Percentiles rank a stretch among this genome's conserved stretches.
These are phyloP conservation scores for Ditylenchus weischeri DNA, from an alignment of 2,888 invertebrate genomes.

Conservation along the genomic window DNA sequence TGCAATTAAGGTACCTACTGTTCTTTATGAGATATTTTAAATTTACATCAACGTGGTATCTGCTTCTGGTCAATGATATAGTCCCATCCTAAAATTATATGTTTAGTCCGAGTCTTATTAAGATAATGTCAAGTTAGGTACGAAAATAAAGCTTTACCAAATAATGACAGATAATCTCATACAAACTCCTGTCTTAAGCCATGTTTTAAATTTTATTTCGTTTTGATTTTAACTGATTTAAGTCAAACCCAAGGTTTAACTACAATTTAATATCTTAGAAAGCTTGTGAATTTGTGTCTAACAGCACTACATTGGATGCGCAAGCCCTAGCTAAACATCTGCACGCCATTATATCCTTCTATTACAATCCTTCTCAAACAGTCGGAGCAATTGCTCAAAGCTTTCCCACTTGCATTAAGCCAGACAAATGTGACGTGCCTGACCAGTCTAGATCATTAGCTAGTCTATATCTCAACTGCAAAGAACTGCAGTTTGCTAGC, in stretches of 20 bases:
- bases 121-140: neutral
- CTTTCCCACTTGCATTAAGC: neutral
- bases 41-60: too few species aligned
- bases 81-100: too few species aligned
- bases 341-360: too few species aligned
- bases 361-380: too few species aligned
- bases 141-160: too few species aligned
- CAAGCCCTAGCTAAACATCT: neutral
- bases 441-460: neutral
- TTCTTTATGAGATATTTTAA: too few species aligned
- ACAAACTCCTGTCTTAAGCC: too few species aligned
- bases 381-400: too few species aligned
- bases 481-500: neutral
- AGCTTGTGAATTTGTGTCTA: neutral
- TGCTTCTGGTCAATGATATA: too few species aligned
- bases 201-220: too few species aligned
- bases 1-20: neutral
- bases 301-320: neutral
- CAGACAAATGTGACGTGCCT: slow-evolving; percentile 3
- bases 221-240: neutral
- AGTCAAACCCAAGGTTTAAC: too few species aligned
- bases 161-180: too few species aligned
- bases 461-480: neutral
- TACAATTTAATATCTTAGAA: neutral
- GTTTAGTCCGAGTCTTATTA: neutral